These are phyloP conservation scores for Heliangelus exortis DNA, from an alignment of 2,797 vertebrate genomes.

Conservation along the genomic window DNA sequence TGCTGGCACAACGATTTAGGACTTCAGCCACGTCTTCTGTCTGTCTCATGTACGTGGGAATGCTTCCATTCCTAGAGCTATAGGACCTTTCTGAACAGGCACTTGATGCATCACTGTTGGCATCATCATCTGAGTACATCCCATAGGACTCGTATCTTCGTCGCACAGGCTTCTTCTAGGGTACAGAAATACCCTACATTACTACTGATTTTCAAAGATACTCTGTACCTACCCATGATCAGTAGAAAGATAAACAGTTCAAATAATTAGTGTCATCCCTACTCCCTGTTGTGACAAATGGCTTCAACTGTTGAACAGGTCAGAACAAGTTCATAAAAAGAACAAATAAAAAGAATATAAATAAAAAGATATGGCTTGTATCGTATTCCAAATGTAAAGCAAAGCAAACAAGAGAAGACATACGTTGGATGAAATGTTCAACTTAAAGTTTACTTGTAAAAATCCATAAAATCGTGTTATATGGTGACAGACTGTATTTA, in stretches of 20 bases:
- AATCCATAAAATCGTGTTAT: neutral
- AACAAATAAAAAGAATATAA: no score
- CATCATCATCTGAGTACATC: constrained; percentile 97
- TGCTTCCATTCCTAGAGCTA: constrained; percentile 94
- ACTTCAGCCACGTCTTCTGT: constrained; percentile 97
- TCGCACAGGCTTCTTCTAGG: constrained; percentile 92
- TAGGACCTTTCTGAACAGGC: constrained; percentile 96
- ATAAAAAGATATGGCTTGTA: neutral
- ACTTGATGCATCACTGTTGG: constrained; percentile 96
- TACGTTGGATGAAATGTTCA: neutral
- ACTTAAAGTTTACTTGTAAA: neutral
- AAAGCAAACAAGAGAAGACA: neutral
- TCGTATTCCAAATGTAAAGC: neutral
- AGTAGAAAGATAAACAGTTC: neutral
- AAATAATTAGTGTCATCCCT: neutral
- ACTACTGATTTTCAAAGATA: neutral
- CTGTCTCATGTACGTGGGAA: constrained; percentile 96
- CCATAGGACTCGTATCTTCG: constrained; percentile 92
- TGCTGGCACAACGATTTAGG: constrained; percentile 94
- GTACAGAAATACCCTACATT: constrained; percentile 34
- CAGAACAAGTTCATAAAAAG: neutral
- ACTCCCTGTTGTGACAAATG: neutral
- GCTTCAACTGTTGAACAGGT: neutral
- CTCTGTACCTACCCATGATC: rapidly evolving
- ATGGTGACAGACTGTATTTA: neutral